Percentiles rank a stretch among this genome's conserved stretches.
Conservation (phyloP, 1,140 invertebrate species). For the Neotoxoptera formosana region DNA sequence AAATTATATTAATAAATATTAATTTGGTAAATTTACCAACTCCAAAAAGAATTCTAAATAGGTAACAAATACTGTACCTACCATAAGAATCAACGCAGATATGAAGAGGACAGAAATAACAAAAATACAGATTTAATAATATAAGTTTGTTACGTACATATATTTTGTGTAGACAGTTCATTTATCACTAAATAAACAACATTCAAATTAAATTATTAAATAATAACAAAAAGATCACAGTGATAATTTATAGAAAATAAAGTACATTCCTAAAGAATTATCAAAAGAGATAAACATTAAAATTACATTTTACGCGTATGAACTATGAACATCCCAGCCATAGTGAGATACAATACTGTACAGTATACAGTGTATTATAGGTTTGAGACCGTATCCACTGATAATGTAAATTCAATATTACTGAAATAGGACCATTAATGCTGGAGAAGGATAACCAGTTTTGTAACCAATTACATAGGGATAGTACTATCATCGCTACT, state of each 20-base stretch:
- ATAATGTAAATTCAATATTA: not conserved
- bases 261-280: not conserved
- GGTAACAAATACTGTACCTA: not conserved
- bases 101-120: not conserved
- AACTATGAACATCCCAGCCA: not conserved
- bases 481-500: not conserved
- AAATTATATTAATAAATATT: too few species aligned
- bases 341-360: not conserved
- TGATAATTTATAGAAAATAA: conserved; percentile 23
- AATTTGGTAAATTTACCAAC: too few species aligned
- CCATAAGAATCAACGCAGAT: not conserved
- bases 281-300: not conserved
- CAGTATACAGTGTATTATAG: not conserved
- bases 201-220: conserved; percentile 46
- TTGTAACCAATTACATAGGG: not conserved
- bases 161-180: conserved; percentile 20
- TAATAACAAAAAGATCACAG: conserved; percentile 53
- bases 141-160: not conserved
- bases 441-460: not conserved
- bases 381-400: not conserved
- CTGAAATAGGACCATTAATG: not conserved
- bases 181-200: conserved; percentile 47
- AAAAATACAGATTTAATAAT: not conserved
- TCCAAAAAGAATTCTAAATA: too few species aligned
- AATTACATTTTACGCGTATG: not conserved